These are phyloP conservation scores for Hipposideros armiger DNA, from an alignment of 2,113 vertebrate species.

Conservation along the genomic window DNA sequence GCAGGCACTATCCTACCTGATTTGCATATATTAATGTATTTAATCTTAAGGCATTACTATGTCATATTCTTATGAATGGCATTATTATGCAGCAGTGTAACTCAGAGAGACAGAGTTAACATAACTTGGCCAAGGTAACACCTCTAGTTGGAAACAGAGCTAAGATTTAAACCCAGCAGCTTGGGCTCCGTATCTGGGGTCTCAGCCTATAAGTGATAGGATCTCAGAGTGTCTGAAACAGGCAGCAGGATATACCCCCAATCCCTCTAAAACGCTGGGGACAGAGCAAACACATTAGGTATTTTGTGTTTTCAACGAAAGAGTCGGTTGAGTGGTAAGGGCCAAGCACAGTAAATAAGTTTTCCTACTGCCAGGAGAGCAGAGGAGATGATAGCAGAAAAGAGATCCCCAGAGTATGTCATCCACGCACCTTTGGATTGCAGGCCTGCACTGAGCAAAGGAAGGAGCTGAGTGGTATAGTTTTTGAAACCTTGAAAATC, in stretches of 20 bases:
- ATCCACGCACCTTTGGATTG: fast-evolving
- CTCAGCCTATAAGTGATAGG: neutral
- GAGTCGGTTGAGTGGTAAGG: neutral
- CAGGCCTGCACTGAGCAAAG: neutral
- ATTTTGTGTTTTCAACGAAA: neutral
- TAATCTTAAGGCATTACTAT: neutral
- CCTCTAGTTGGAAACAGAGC: neutral
- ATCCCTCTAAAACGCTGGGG: neutral
- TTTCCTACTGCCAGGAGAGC: neutral
- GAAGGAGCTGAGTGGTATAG: too few species aligned
- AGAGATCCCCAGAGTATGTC: fast-evolving
- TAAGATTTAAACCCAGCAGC: neutral
- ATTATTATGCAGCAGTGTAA: neutral
- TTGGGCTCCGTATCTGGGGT: neutral
- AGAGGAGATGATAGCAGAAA: neutral
- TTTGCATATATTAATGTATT: neutral
- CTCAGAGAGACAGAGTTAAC: neutral
- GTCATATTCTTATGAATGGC: neutral
- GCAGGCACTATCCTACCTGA: neutral
- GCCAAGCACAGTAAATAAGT: neutral
- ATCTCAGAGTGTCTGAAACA: neutral
- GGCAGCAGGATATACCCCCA: neutral
- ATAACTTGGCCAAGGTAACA: neutral
- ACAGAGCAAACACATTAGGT: neutral
- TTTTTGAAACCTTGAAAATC: neutral